Evolutionary conservation across 2,888 invertebrate genomes (phyloP), one percentile per base, ranked within the genome.

Genomic region (Camponotus fellah): DNA sequence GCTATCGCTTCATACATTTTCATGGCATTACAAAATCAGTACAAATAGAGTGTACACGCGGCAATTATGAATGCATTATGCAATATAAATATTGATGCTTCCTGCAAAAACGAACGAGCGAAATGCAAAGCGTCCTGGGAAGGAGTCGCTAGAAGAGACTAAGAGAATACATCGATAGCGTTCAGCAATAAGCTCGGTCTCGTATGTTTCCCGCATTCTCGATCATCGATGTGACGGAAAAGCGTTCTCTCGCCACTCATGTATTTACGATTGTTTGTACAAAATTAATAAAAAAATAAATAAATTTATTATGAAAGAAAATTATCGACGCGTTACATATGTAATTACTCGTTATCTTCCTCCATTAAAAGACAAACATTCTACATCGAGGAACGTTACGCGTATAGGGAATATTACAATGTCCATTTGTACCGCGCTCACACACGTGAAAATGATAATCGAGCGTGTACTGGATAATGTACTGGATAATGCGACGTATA

Each of bases 31-130:
- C 94, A 94, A 93, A 94, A 94, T 94, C 94, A 92, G 93, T 94
- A 94, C 94, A 94, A 94, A 94, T 95, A 94, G 94, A 94, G 93
- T 93, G 93, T 94, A 93, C 93, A 93, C 92, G 93, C 92, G 93
- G 93, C 93, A 94, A 94, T 94, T 93, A 94, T 92, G 92, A 92
- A 94, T 94, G 94, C 93, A 94, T 94, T 95, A 95, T 94, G 94
- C 94, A 93, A 92, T 93, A 94, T 95, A 95, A 95, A 95, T 95
- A 95, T 95, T 94, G 94, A 95, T 95, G 94, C 92, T 94, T 93
- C 92, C 93, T 93, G 93, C 92, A 93, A 94, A 94, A 94, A 94
- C 92, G 91, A 90, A 87, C 85, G 88, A 89, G 87, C 89, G 91
- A 93, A 93, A 94, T 94, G 94, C 93, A 94, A 94, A 94, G 90